These are phyloP conservation scores for Theretra japonica DNA, from an alignment of 2,888 invertebrate species.

Conservation along the genomic window DNA sequence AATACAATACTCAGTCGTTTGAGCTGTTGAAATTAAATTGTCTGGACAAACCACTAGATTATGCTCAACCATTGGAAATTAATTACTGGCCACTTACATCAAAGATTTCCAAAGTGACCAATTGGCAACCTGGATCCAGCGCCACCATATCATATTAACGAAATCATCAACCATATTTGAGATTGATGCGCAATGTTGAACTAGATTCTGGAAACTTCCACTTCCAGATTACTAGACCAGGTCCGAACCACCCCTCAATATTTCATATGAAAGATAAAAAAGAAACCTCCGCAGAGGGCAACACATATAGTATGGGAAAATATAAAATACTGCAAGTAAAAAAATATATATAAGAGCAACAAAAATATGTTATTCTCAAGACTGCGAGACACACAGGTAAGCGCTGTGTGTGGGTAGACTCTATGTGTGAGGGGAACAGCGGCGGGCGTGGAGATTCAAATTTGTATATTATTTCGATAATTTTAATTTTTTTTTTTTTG, in stretches of 20 bases:
- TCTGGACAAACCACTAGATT: too few species aligned
- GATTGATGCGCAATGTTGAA: too few species aligned
- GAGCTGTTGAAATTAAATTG: too few species aligned
- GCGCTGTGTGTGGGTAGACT: conserved; percentile 47
- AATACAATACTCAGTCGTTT: too few species aligned
- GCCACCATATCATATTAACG: too few species aligned
- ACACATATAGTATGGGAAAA: conserved; percentile 67
- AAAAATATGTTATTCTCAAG: conserved; percentile 84
- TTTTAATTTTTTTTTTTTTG: background rate
- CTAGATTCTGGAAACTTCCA: too few species aligned
- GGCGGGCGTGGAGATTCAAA: conserved; percentile 49
- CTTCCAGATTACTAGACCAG: background rate
- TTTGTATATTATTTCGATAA: background rate
- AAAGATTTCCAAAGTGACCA: too few species aligned
- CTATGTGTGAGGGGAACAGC: conserved; percentile 55
- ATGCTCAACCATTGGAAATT: too few species aligned
- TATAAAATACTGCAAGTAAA: conserved; percentile 77
- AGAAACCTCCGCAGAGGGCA: conserved; percentile 47
- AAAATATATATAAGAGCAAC: conserved; percentile 82
- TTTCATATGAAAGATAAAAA: conserved; percentile 42
- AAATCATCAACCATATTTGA: too few species aligned
- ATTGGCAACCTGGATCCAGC: too few species aligned
- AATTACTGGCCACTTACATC: too few species aligned
- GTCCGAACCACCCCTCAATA: conserved; percentile 34
- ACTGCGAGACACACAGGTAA: conserved; percentile 74